These are phyloP conservation scores for Pteropus alecto DNA, from an alignment of 2,113 vertebrate genomes.

Conservation along the genomic window DNA sequence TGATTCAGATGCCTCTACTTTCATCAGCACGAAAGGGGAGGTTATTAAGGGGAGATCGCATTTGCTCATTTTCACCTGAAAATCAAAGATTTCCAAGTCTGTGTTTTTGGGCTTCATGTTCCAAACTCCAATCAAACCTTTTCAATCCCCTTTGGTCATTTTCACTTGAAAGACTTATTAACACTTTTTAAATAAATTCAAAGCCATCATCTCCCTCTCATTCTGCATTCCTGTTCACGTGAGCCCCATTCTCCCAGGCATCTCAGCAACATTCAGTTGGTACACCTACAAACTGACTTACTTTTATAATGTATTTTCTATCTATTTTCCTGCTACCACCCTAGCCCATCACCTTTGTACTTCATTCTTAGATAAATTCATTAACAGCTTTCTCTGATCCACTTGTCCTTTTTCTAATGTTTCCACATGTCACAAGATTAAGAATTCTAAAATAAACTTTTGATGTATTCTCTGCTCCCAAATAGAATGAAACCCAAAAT, in stretches of 20 bases:
- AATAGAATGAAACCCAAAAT: not conserved
- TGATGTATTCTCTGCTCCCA: not conserved
- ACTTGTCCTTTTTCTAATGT: not conserved
- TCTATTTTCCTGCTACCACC: too few species aligned
- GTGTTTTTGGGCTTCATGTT: not conserved
- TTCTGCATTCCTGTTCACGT: fast-evolving
- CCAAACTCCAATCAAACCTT: not conserved
- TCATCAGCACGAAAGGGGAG: not conserved
- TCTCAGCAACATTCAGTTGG: not conserved
- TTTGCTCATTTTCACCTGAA: not conserved
- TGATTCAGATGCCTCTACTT: not conserved
- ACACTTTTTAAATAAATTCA: not conserved
- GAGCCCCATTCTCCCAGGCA: not conserved
- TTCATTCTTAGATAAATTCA: not conserved
- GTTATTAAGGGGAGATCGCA: not conserved
- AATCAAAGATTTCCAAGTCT: not conserved
- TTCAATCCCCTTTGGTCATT: not conserved
- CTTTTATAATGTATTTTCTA: not conserved
- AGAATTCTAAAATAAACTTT: not conserved
- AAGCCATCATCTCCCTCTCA: not conserved
- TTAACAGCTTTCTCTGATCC: not conserved
- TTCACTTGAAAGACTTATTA: not conserved
- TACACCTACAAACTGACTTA: fast-evolving
- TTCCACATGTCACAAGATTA: not conserved
- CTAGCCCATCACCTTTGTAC: not conserved